Evolutionary conservation across 1,140 invertebrate species (phyloP), one percentile per base, ranked within the genome.

Genomic region (Halotydeus destructor): DNA sequence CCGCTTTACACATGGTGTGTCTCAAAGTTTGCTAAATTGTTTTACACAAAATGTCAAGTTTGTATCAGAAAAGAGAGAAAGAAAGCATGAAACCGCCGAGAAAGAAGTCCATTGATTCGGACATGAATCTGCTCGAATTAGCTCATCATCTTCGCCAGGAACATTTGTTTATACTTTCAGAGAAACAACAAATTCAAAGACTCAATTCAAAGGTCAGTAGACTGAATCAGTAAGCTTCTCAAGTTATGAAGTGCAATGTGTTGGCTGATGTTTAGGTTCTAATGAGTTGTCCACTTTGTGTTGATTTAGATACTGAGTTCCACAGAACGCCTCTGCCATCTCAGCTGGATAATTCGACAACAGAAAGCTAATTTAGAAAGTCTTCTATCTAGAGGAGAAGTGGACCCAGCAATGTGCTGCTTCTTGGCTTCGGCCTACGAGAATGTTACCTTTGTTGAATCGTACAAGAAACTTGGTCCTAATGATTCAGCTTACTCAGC

Each of bases 291-390:
- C 28, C 24, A 3, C 41, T 44, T 46, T 37, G 36, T 25, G 38
- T 44, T 41, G 16, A 43, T 52, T 6, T 30, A 72, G 71, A 70
- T 76, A 14, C 55, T 68, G 25, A 64, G 63, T 35, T 56, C 68
- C 23, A 73, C 71, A 0, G 70, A 73, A 39, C 61, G 67, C 27
- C 58, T 78, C n/a, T 69, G 71, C 21, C 74, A 86, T 57, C 67
- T 76, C 48, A 74, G 83, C 23, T 93, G 84, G 81, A 72, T 89
- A 41, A 79, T 77, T 32, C 73, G 78, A 3, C 79, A 86, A 57
- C 82, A 93, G 58, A 70, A 80, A 47, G 67, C 78, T 26, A 83
- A 82, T 57, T 64, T 91, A 3, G 77, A 83, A 51, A 71, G 71
- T 46, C 59, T 93, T 44, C 73, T 88, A 35, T 65, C 77, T 14